phyloP scores from a whole-genome alignment of 2,888 invertebrate species.

The Tetropium fuscum region DNA sequence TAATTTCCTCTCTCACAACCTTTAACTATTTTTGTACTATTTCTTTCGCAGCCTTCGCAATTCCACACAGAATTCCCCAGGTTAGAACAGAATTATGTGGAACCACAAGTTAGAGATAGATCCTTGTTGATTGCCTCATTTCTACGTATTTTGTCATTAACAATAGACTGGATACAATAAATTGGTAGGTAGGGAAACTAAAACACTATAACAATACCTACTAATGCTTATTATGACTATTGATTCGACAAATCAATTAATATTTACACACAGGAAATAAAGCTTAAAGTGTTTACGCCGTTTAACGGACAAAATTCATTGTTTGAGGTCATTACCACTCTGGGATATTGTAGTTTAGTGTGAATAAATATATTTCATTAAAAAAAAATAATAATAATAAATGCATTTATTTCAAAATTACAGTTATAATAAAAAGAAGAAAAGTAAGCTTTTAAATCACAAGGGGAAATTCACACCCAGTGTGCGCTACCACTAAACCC shows the following conservation, averaged over 20 bases:
- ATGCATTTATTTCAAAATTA: too few relatives aligned
- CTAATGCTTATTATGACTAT: not conserved
- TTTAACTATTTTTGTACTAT: conserved; percentile 28
- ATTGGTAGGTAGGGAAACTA: too few relatives aligned
- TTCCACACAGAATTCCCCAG: conserved; percentile 34
- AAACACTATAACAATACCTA: too few relatives aligned
- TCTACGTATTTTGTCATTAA: not conserved
- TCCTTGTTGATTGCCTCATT: not conserved
- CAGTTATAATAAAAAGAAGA: too few relatives aligned
- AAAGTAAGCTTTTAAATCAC: too few relatives aligned
- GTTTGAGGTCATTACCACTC: not conserved
- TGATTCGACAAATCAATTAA: not conserved
- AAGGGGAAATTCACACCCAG: too few relatives aligned
- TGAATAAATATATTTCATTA: too few relatives aligned
- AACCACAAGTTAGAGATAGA: conserved; percentile 32
- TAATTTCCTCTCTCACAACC: conserved; percentile 38
- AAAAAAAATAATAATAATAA: too few relatives aligned
- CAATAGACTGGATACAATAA: not conserved
- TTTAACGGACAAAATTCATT: not conserved
- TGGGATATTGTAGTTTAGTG: too few relatives aligned
- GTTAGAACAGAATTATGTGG: conserved; percentile 38
- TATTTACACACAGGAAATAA: not conserved
- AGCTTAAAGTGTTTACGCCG: not conserved
- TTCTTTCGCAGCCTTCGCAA: conserved; percentile 31
- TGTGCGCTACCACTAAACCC: too few relatives aligned